Evolutionary conservation across 2,888 invertebrate species (phyloP), one percentile per base, ranked within the genome.

Genomic region (Athetis lepigone): DNA sequence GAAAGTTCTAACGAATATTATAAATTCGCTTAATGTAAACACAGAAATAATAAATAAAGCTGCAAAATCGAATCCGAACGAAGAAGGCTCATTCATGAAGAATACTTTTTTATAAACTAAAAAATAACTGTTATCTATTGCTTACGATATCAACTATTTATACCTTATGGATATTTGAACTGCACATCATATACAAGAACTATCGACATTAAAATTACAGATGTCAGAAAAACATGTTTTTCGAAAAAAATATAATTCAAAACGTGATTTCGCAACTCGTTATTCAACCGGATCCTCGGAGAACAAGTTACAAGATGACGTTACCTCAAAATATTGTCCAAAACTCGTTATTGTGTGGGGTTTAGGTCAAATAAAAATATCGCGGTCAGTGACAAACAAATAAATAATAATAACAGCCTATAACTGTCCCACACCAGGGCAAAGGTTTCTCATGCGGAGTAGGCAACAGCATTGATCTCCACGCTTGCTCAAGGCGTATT

Each of bases 331-430:
- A 43, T 37, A 39, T 37, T 37, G 19, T 16, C 36, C 9, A 37
- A 47, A 52, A 62, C 40, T 19, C 6, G 40, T 29, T 47, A 18
- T 29, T 46, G 36, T 19, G 11, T 29, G 11, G 18, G 11, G 9
- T 33, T 50, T 21, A 69, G 46, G 62, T 67, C 29, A 61, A 36
- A 40, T 21, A 45, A 46, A 51, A 51, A 33, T 13, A n/a, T 36
- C n/a, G 21, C 11, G 16, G 27, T 27, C 21, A 45, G 3, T 18
- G 45, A 11, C 29, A 29, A 29, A 29, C 0, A 29, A 7, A 25
- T 25, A 25, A 25, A 25, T 25, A 25, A 25, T 25, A n/a, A n/a
- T n/a, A n/a, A n/a, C n/a, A n/a, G n/a, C n/a, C n/a, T n/a, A n/a
- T n/a, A n/a, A n/a, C n/a, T n/a, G n/a, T n/a, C n/a, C n/a, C n/a